Evolutionary conservation across 2,888 invertebrate genomes (phyloP).

Genomic region (Omphaloscelis lunosa): DNA sequence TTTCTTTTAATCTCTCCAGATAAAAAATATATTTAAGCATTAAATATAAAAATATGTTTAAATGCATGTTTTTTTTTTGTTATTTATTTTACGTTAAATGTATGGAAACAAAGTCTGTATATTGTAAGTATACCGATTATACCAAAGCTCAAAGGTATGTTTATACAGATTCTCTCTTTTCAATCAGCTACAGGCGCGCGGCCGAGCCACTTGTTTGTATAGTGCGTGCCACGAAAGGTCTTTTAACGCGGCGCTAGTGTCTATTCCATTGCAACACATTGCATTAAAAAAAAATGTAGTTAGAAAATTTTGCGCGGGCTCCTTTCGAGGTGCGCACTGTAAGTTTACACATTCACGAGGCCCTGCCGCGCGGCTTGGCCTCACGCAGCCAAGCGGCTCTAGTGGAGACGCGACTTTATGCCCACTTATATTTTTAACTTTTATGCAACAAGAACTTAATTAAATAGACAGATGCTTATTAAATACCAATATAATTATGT

Average conservation of each 20-base stretch:
- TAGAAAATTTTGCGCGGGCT: too few species aligned
- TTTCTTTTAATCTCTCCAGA: too few species aligned
- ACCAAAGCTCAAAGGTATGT: too few species aligned
- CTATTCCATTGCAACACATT: too few species aligned
- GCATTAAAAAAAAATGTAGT: too few species aligned
- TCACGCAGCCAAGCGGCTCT: too few species aligned
- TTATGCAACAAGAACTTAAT: background rate
- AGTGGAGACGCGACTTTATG: background rate
- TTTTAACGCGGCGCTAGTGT: too few species aligned
- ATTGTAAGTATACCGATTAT: background rate
- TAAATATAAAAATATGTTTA: constrained; percentile 22
- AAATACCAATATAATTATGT: background rate
- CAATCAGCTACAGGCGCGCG: constrained; percentile 8
- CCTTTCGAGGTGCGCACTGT: too few species aligned
- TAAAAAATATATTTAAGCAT: background rate
- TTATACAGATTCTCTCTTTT: constrained; percentile 21
- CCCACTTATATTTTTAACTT: background rate
- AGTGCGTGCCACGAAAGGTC: too few species aligned
- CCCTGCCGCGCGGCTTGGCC: too few species aligned
- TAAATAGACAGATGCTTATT: background rate
- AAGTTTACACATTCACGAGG: too few species aligned
- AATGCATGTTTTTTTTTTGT: background rate
- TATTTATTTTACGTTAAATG: background rate
- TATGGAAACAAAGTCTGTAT: background rate
- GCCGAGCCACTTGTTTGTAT: too few species aligned